Base-by-base conservation (phyloP, 2,113 vertebrate genomes). In the Paramormyrops kingsleyae region DNA sequence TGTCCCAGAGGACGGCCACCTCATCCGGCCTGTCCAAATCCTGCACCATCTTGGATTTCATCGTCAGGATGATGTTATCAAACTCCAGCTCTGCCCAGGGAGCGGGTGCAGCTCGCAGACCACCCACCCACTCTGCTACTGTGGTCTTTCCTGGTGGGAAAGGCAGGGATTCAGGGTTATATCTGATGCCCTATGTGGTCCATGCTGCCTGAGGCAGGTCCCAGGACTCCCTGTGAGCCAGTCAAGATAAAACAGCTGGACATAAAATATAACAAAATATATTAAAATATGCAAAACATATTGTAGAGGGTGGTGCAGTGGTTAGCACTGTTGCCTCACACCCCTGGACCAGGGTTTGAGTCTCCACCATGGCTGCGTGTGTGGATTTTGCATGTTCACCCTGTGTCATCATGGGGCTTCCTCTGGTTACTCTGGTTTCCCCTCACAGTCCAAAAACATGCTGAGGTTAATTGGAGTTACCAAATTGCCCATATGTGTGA, bases 51-150 rank as follows among this genome's bases (percentile, higher is more conserved):
- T 95, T 92, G 0, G 97, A 97, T 0, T 96, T 95, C 44, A 97
- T 90, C 0, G 96, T 96, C 10, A 97, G 91, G 93, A 97, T 96
- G 93, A 98, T 87, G 90, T 97, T 97, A 24, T 96, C 96, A 0
- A 95, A 96, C 91, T 96, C 96, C 90, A 98, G 87, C 91, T 97
- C 97, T 3, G 97, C 96, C 96, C 96, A 96, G 21, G 95, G 97
- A 0, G 95, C 93, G 0, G 92, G 95, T 1, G 96, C 91, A 52
- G 93, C 92, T 19, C 93, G 93, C 90, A 96, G 91, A 53, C 92
- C 77, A 27, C 92, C 1, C 9, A 91, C 90, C 95, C 96, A 97
- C 0, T 95, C 94, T 42, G 90, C 93, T 21, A 89, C 59, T 6
- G 93, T 93, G 6, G 95, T 93, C 91, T 95, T 93, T 10, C 94